Evolutionary conservation across 2,888 invertebrate species (phyloP), one percentile per base, ranked within the genome.

Genomic region (Hydroisotoma schaefferi): DNA sequence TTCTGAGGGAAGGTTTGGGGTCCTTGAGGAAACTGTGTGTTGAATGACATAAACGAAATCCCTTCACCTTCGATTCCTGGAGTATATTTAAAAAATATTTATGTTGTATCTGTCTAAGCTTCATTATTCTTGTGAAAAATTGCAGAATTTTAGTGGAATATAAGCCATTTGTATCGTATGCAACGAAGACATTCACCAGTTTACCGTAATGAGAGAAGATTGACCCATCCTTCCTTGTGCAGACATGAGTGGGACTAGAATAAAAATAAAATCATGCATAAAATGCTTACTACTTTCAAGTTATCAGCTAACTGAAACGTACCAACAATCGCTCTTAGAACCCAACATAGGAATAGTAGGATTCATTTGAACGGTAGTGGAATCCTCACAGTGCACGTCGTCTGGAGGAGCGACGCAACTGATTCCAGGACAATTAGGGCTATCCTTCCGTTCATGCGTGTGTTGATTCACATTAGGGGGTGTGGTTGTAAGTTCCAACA

Each of bases 141-240:
- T n/a, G n/a, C n/a, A n/a, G n/a, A n/a, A n/a, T n/a, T n/a, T n/a
- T n/a, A n/a, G n/a, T n/a, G n/a, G n/a, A n/a, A n/a, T n/a, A n/a
- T n/a, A n/a, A n/a, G n/a, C n/a, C n/a, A n/a, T n/a, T n/a, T n/a
- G n/a, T n/a, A n/a, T n/a, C n/a, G n/a, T n/a, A n/a, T n/a, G n/a
- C n/a, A n/a, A n/a, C n/a, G n/a, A n/a, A n/a, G n/a, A n/a, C n/a
- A n/a, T n/a, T n/a, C n/a, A n/a, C n/a, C n/a, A n/a, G n/a, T n/a
- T n/a, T n/a, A 57, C 57, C 57, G 25, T 52, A 57, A 37, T 57
- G 57, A 1, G 52, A 33, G 33, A 28, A 52, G 23, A 44, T 18
- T 22, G 57, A 44, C 2, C 57, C 52, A 25, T 57, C 57, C 15
- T 20, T 2, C 1, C 23, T 25, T 6, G 51, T 52, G 27, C 57